A percentile compares a stretch with the other conserved stretches of the same genome.
Conservation (phyloP, 92 coral and sea anemone genomes). For the Phenganax marumi region DNA sequence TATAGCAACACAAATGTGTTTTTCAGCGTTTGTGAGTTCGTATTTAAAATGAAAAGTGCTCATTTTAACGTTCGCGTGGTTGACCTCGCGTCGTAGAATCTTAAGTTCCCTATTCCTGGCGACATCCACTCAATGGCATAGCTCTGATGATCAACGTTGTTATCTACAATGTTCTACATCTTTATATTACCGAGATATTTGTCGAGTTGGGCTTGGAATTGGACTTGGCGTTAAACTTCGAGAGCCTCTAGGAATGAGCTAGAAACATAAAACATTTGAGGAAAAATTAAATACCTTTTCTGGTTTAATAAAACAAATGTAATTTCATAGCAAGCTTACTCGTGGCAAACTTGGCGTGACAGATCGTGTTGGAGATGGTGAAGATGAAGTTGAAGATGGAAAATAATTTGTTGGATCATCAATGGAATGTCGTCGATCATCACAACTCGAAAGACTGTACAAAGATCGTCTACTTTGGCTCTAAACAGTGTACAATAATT, state of each 20-base stretch:
- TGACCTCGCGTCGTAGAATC: no score
- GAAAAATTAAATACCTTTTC: not conserved
- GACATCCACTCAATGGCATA: not conserved
- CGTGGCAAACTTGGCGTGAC: constrained; percentile 52
- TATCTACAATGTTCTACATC: constrained; percentile 28
- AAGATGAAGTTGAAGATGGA: constrained; percentile 73
- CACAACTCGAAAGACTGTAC: constrained; percentile 39
- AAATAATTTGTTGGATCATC: constrained; percentile 76
- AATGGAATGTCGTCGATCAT: constrained; percentile 83
- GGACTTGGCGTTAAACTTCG: constrained; percentile 97
- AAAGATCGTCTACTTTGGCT: constrained; percentile 22
- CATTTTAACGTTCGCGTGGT: no score
- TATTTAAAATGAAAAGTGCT: no score
- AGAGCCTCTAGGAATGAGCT: constrained; percentile 35
- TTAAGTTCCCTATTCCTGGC: no score
- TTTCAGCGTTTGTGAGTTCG: no score
- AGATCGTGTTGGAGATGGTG: constrained; percentile 84
- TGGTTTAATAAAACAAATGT: not conserved
- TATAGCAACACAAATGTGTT: no score
- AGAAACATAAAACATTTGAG: not conserved
- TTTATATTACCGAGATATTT: constrained; percentile 58
- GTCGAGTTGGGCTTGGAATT: constrained; percentile 95
- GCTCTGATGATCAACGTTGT: not conserved
- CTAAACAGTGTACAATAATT: constrained; percentile 55
- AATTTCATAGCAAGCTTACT: constrained; percentile 50